Base-by-base conservation (phyloP, 2,797 vertebrate genomes). In the Sebastes minor region DNA sequence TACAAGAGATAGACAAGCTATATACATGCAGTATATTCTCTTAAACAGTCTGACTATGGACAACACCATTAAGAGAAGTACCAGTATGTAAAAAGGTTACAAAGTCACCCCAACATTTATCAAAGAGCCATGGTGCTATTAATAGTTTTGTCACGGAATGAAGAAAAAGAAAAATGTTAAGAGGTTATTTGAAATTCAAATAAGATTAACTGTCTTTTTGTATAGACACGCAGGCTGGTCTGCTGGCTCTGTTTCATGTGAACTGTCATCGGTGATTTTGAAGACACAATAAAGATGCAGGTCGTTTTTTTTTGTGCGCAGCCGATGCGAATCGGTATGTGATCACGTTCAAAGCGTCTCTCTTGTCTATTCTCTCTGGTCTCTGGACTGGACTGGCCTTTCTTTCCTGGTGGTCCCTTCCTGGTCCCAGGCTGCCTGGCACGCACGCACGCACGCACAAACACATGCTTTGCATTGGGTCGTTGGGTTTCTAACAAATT, bases 331-430 rank as follows among this genome's bases (percentile, higher is more conserved):
- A 77, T 76, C 79, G 71, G 79, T 80, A 76, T 86, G 70, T 62
- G 78, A 65, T 33, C 74, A 80, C 82, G 57, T 91, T 87, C 82
- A 90, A 85, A 88, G 87, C 38, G 12, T 38, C 64, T 55, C 64
- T 76, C 65, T 63, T 84, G 74, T 77, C 72, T 73, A 22, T 64
- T 86, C 64, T 82, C 65, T 78, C 65, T 78, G 14, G 25, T 62
- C 71, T 75, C 75, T 66, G 82, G 64, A 66, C 75, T 80, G 65
- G 76, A 38, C 35, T 38, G 13, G 35, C 79, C 80, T 73, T 78
- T 65, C 84, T 74, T 75, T 88, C 81, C 82, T 22, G 92, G 91
- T 92, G 90, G 92, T 92, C 92, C 68, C 65, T 18, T 66, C 69
- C 25, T 46, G 68, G 68, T 72, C 71, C 57, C 71, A 32, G 32